phyloP scores from a whole-genome alignment of 2,113 vertebrate genomes.

The Ameiurus melas region DNA sequence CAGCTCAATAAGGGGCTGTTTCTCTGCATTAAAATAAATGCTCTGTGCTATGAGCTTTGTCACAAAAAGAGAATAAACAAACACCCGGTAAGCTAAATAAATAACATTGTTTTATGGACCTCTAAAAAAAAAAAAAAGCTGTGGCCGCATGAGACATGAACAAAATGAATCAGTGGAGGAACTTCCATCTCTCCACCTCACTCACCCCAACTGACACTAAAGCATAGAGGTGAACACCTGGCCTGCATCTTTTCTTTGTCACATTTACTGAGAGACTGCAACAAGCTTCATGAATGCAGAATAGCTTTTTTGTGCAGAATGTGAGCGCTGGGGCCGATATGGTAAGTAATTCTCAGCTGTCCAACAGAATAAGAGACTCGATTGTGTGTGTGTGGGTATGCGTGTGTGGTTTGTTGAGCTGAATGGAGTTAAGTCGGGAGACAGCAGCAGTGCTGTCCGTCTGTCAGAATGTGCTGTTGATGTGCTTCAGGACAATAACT shows the following conservation, averaged over 20 bases:
- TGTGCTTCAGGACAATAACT: constrained; percentile 57
- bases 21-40: constrained; percentile 67
- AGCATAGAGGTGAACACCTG: constrained; percentile 37
- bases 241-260: not conserved
- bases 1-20: constrained; percentile 31
- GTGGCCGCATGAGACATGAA: constrained; percentile 45
- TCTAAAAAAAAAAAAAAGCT: constrained; percentile 16
- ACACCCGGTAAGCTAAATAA: constrained; percentile 23
- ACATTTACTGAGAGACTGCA: constrained; percentile 2
- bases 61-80: constrained; percentile 51
- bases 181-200: constrained; percentile 49
- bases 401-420: constrained; percentile 2
- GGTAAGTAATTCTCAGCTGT: not conserved
- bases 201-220: constrained; percentile 18
- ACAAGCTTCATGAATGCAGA: not conserved
- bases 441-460: constrained; percentile 48
- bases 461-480: constrained; percentile 59
- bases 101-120: constrained; percentile 25
- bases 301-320: not conserved
- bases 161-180: constrained; percentile 58
- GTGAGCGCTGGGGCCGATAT: not conserved
- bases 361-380: not conserved
- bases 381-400: not conserved
- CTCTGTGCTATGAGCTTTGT: constrained; percentile 60
- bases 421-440: constrained; percentile 12